A percentile compares a stretch with the other conserved stretches of the same genome.
These are phyloP conservation scores for Chromis chromis DNA, from an alignment of 2,797 vertebrate species.

Conservation along the genomic window DNA sequence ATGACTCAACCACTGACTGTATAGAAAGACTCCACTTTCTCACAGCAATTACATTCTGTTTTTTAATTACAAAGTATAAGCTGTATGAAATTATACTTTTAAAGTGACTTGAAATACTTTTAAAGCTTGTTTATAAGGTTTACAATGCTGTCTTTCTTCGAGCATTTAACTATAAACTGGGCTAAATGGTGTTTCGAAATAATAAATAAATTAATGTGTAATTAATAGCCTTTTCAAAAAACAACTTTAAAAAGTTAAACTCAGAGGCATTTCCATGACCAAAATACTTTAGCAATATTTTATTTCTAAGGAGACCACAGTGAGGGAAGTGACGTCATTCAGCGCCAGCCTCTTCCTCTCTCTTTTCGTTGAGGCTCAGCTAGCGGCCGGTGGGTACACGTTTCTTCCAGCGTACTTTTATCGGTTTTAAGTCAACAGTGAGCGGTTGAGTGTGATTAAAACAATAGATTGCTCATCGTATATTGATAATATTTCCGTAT, in stretches of 20 bases:
- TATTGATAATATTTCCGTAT: rapidly evolving
- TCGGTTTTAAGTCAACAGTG: neutral
- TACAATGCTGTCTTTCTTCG: neutral
- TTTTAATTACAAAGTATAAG: neutral
- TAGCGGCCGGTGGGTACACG: constrained; percentile 75
- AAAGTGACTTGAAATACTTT: neutral
- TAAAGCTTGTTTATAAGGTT: neutral
- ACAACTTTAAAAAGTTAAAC: neutral
- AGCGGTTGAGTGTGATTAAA: neutral
- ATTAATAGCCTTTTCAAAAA: neutral
- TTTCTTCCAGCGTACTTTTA: constrained; percentile 10
- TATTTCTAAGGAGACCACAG: rapidly evolving
- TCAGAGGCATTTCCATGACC: no score
- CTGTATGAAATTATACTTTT: neutral
- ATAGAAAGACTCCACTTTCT: neutral
- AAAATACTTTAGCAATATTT: neutral
- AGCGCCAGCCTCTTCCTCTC: constrained; percentile 46
- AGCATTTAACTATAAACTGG: neutral
- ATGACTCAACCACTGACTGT: neutral
- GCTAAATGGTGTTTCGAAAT: neutral
- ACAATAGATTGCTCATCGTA: rapidly evolving
- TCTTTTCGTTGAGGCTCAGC: constrained; percentile 83
- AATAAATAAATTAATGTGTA: neutral
- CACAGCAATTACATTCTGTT: neutral
- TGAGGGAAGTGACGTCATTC: constrained; percentile 71